phyloP scores from a whole-genome alignment of 2,888 invertebrate species.

The Zygaena filipendulae region DNA sequence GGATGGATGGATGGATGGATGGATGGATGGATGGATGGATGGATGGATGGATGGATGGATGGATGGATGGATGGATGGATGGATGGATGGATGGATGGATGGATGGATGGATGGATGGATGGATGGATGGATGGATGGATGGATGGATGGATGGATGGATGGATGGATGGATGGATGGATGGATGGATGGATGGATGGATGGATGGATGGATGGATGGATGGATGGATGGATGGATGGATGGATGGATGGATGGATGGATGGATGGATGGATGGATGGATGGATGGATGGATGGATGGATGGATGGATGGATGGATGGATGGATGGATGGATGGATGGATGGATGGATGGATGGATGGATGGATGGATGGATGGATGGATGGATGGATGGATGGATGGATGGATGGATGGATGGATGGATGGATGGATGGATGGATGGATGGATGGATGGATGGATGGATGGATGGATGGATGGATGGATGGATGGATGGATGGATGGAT shows the following conservation, averaged over 20 bases:
- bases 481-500: conserved; percentile 4
- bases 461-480: conserved; percentile 4
- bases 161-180: conserved; percentile 2
- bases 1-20: no score
- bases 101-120: conserved; percentile 2
- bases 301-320: conserved; percentile 5
- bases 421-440: conserved; percentile 4
- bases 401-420: conserved; percentile 3
- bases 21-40: no score
- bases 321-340: conserved; percentile 5
- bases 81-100: conserved; percentile 2
- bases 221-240: conserved; percentile 1
- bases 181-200: conserved; percentile 2
- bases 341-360: conserved; percentile 4
- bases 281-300: conserved; percentile 5
- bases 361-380: conserved; percentile 3
- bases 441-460: conserved; percentile 5
- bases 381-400: conserved; percentile 5
- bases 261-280: conserved; percentile 1
- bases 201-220: conserved; percentile 1
- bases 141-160: conserved; percentile 2
- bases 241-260: not conserved
- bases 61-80: conserved; percentile 2
- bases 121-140: conserved; percentile 2
- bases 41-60: no score